phyloP scores from a whole-genome alignment of 2,797 vertebrate species.

The Spatula clypeata region DNA sequence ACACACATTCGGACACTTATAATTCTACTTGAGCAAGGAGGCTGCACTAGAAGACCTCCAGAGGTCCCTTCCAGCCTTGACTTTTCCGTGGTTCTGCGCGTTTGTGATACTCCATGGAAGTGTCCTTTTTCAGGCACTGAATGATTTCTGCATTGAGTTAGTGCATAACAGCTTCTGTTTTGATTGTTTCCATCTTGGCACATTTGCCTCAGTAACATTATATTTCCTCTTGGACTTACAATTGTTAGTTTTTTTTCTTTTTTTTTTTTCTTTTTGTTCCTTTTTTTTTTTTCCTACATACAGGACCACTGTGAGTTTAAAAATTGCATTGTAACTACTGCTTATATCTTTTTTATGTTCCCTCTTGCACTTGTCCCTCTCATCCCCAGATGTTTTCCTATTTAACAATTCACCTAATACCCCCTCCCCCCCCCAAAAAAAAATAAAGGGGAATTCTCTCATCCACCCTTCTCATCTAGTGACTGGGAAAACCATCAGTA shows the following conservation, averaged over 20 bases:
- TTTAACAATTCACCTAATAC: not conserved
- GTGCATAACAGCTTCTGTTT: slow-evolving; percentile 20
- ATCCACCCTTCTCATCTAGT: not conserved
- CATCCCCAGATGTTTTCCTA: not conserved
- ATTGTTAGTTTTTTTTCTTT: not conserved
- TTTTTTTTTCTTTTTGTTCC: not conserved
- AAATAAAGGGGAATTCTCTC: not conserved
- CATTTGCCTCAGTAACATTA: not conserved
- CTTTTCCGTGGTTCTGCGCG: not conserved
- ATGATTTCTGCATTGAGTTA: slow-evolving; percentile 7
- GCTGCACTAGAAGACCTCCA: not conserved
- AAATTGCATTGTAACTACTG: not conserved
- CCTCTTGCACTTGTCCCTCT: not conserved
- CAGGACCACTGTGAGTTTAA: not conserved
- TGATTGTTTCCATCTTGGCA: slow-evolving; percentile 25
- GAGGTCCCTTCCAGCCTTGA: not conserved
- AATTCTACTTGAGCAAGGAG: not conserved
- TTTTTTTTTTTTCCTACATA: not conserved
- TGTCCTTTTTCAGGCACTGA: not conserved
- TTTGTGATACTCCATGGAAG: not conserved
- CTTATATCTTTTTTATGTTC: not conserved
- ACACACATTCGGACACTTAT: not conserved
- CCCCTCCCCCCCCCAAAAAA: rapidly evolving
- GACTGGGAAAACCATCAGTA: not conserved
- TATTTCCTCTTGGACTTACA: slow-evolving; percentile 23